Evolutionary conservation across 30 jellyfish, hydroid and myxozoan species (phyloP).

Genomic region (Pseudorhiza aurosa): DNA sequence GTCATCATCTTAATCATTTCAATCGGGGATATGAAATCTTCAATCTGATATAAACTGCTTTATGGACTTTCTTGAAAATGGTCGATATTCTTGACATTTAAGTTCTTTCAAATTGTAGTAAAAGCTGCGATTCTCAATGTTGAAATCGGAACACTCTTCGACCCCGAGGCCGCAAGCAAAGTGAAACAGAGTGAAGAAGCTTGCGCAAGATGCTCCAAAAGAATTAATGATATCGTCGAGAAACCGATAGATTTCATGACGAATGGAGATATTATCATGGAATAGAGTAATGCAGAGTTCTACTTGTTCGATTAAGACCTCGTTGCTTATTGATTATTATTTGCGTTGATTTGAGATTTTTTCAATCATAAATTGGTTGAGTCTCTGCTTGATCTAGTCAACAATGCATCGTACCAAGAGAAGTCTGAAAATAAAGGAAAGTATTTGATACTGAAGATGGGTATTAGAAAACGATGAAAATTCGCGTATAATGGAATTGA

Average conservation of each 20-base stretch:
- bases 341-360: too few relatives aligned
- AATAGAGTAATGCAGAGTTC: too few relatives aligned
- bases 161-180: slow-evolving; percentile 47
- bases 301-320: too few relatives aligned
- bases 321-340: too few relatives aligned
- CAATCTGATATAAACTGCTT: background rate
- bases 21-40: background rate
- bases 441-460: too few relatives aligned
- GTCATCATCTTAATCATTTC: too few relatives aligned
- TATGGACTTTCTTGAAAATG: background rate
- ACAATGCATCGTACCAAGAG: too few relatives aligned
- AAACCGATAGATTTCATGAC: slow-evolving; percentile 8
- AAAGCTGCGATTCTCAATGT: slow-evolving; percentile 57
- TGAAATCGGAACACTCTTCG: slow-evolving; percentile 56
- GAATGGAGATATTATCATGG: slow-evolving; percentile 24
- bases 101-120: slow-evolving; percentile 29
- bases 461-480: too few relatives aligned
- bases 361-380: too few relatives aligned
- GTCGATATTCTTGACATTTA: background rate
- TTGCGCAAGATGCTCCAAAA: slow-evolving; percentile 48
- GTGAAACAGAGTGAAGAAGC: slow-evolving; percentile 59
- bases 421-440: too few relatives aligned
- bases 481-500: too few relatives aligned
- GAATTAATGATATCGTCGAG: slow-evolving; percentile 21
- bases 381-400: too few relatives aligned